Conservation (phyloP, 2,113 vertebrate genomes). For the Chamaea fasciata region DNA sequence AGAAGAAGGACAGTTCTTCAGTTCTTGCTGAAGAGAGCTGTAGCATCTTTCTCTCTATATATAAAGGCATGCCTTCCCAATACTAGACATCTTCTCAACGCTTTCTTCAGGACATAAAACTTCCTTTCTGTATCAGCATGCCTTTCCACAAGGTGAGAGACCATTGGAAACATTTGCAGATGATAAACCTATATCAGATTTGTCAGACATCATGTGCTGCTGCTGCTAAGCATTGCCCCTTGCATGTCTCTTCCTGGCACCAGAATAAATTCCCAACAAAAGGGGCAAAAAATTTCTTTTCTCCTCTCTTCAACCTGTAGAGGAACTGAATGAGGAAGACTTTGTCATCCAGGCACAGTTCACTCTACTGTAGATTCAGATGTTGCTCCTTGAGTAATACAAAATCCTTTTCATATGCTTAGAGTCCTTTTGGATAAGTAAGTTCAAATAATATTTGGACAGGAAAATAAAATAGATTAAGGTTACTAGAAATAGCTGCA, state of each 20-base stretch:
- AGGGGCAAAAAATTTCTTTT: neutral
- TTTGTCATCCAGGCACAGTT: neutral
- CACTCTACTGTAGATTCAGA: neutral
- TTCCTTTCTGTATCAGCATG: neutral
- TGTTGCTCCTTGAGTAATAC: neutral
- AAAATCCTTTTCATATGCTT: neutral
- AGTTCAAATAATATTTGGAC: neutral
- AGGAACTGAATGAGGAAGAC: neutral
- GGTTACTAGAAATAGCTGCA: neutral
- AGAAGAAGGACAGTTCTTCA: neutral
- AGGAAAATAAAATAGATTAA: neutral
- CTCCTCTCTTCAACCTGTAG: neutral
- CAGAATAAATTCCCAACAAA: neutral
- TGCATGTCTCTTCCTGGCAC: neutral
- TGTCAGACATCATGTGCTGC: neutral
- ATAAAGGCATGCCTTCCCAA: neutral
- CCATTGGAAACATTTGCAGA: neutral
- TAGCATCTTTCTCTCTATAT: neutral
- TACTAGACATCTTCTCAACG: neutral
- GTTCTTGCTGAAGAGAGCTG: neutral
- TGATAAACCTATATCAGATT: neutral
- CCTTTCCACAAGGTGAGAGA: neutral
- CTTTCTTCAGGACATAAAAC: neutral
- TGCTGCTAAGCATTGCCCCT: neutral
- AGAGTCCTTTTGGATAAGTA: neutral